A percentile compares a stretch with the other conserved stretches of the same genome.
These are phyloP conservation scores for Pimpla rufipes DNA, from an alignment of 2,888 invertebrate species.

Conservation along the genomic window DNA sequence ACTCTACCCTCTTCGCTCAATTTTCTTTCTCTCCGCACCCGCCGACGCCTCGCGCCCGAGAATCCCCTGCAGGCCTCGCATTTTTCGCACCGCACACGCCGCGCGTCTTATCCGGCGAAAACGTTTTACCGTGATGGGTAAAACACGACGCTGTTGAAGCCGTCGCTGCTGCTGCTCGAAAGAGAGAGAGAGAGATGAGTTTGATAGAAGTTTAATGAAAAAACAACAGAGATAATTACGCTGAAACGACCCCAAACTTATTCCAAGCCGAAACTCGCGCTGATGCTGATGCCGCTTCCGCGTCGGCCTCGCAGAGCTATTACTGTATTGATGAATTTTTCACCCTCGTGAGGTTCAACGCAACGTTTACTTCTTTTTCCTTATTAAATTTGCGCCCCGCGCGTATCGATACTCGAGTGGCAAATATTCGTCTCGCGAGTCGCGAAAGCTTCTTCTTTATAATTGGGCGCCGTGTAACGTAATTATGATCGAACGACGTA, in stretches of 20 bases:
- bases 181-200: conserved; percentile 67
- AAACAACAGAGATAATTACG: conserved; percentile 80
- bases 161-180: conserved; percentile 24
- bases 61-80: conserved; percentile 46
- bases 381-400: neutral
- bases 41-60: conserved; percentile 31
- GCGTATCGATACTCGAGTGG: neutral
- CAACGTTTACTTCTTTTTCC: conserved; percentile 5
- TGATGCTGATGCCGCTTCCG: neutral
- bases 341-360: neutral
- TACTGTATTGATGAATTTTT: conserved; percentile 2
- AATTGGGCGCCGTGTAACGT: neutral
- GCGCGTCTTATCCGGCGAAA: conserved; percentile 48
- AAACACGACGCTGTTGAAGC: neutral
- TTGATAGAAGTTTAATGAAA: conserved; percentile 80
- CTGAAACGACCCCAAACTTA: conserved; percentile 56
- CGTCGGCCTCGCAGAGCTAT: neutral
- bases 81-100: conserved; percentile 43
- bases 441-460: neutral
- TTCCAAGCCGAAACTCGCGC: conserved; percentile 27
- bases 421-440: neutral
- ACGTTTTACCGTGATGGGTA: conserved; percentile 64
- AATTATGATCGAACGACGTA: too few relatives aligned
- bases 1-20: conserved; percentile 58
- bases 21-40: conserved; percentile 21